Evolutionary conservation across 1,140 invertebrate genomes (phyloP).

Genomic region (Delia radicum): DNA sequence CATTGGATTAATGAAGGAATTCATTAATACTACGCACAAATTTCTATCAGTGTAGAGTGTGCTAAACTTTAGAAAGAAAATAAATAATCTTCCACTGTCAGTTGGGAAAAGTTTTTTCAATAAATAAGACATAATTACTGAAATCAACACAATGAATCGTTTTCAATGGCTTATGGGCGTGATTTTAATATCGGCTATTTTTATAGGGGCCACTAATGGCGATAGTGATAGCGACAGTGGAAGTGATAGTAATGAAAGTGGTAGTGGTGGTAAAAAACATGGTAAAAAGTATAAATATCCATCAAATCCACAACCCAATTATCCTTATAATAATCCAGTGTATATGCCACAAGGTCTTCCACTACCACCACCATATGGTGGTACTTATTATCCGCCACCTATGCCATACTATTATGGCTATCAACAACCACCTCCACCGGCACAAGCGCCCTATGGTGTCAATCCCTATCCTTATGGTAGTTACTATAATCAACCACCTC

Average conservation of each 20-base stretch:
- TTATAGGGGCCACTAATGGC: background rate
- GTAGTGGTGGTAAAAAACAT: background rate
- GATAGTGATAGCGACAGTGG: background rate
- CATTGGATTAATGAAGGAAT: too few species aligned
- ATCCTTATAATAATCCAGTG: conserved; percentile 17
- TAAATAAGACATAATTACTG: background rate
- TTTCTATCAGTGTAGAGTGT: too few species aligned
- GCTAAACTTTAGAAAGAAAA: background rate
- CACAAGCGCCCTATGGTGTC: background rate
- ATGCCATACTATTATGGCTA: background rate
- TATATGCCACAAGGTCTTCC: background rate
- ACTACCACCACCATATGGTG: conserved; percentile 4
- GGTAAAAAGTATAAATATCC: background rate
- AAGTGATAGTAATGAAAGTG: conserved; percentile 20
- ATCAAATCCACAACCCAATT: background rate
- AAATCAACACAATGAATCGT: background rate
- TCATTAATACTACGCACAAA: too few species aligned
- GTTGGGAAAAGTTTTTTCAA: background rate
- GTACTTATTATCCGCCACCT: background rate
- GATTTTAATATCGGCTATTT: background rate
- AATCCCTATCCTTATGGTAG: conserved; percentile 17
- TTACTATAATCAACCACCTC: conserved; percentile 6
- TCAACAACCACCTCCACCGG: background rate
- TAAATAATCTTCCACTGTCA: background rate
- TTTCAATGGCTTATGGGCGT: background rate